Conservation (phyloP, 2,797 vertebrate species). For the Poeciliopsis paucimaculata region DNA sequence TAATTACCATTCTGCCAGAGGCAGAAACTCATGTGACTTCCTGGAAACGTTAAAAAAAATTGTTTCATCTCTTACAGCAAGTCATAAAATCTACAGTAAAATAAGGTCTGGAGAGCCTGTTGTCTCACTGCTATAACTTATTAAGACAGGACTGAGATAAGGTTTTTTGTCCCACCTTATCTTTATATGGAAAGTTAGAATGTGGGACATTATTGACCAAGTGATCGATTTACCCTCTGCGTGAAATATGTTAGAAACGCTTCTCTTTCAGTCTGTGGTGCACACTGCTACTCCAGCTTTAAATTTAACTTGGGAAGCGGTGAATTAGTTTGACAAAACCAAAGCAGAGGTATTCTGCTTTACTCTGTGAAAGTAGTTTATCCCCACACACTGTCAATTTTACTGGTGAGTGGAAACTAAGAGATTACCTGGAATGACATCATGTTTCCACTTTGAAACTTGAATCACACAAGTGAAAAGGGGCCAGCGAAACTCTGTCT, state of each 20-base stretch:
- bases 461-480: slow-evolving; percentile 33
- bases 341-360: not conserved
- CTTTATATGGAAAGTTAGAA: not conserved
- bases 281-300: not conserved
- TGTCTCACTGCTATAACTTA: slow-evolving; percentile 3
- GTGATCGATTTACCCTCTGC: not conserved
- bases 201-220: not conserved
- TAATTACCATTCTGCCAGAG: not conserved
- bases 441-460: slow-evolving; percentile 39
- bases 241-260: not conserved
- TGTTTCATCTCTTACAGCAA: not conserved
- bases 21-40: not conserved
- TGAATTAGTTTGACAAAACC: not conserved
- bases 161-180: not conserved
- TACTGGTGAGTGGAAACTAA: slow-evolving; percentile 7
- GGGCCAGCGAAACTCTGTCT: slow-evolving; percentile 1
- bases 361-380: not conserved
- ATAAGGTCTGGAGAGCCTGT: not conserved
- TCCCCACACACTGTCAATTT: slow-evolving; percentile 11
- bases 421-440: slow-evolving; percentile 38
- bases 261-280: not conserved
- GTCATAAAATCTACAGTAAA: slow-evolving; percentile 18
- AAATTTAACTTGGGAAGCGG: not conserved
- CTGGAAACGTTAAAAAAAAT: not conserved
- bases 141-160: not conserved